Evolutionary conservation across 1,140 invertebrate species (phyloP).

Genomic region (Delia radicum): DNA sequence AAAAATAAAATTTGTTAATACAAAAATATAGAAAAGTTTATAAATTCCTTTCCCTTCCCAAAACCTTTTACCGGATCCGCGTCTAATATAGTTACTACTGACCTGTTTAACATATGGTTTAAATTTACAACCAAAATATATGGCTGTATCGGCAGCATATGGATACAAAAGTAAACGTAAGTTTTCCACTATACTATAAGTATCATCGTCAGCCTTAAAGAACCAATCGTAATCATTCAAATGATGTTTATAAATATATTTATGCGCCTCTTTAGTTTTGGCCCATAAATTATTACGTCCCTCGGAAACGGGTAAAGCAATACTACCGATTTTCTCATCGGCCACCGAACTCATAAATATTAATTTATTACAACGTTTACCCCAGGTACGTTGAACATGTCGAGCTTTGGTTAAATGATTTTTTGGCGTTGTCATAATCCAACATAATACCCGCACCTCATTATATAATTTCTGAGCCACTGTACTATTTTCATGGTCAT

Average conservation of each 20-base stretch:
- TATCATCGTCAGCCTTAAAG: constrained; percentile 93
- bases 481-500: constrained; percentile 58
- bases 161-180: constrained; percentile 82
- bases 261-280: constrained; percentile 95
- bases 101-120: constrained; percentile 78
- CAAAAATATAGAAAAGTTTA: too few species aligned
- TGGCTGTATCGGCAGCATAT: constrained; percentile 68
- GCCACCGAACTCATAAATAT: constrained; percentile 84
- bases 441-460: constrained; percentile 84
- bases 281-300: constrained; percentile 90
- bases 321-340: constrained; percentile 67
- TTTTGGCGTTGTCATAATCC: constrained; percentile 91
- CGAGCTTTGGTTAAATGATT: constrained; percentile 88
- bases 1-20: too few species aligned
- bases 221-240: constrained; percentile 87
- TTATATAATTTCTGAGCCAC: constrained; percentile 74
- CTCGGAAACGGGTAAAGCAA: constrained; percentile 77
- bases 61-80: too few species aligned
- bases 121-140: constrained; percentile 89
- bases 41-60: too few species aligned
- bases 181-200: constrained; percentile 90
- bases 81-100: background rate
- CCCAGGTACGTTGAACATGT: constrained; percentile 96
- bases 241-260: constrained; percentile 82
- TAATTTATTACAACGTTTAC: constrained; percentile 84